Percentiles rank a stretch among this genome's conserved stretches.
phyloP scores from a whole-genome alignment of 1,140 invertebrate genomes.

The Caerostris darwini region DNA sequence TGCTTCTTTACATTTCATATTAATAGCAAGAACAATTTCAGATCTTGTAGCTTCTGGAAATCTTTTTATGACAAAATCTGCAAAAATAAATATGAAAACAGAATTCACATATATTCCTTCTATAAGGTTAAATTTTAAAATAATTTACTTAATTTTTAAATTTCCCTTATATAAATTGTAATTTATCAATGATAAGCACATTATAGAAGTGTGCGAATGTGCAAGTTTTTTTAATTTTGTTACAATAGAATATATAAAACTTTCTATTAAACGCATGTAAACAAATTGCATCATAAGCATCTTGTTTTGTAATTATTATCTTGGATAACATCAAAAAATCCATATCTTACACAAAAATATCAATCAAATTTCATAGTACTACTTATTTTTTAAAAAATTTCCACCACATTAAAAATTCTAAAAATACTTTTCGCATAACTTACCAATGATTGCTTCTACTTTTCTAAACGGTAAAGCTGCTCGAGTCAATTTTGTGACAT shows the following conservation, averaged over 20 bases:
- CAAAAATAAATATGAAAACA: background rate
- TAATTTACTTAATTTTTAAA: background rate
- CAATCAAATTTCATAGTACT: no score
- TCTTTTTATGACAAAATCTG: slow-evolving; percentile 66
- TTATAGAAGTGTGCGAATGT: no score
- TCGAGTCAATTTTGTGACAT: slow-evolving; percentile 58
- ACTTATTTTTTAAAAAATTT: background rate
- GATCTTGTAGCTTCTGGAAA: slow-evolving; percentile 41
- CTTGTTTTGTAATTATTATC: no score
- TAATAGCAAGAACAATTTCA: slow-evolving; percentile 66
- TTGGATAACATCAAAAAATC: no score
- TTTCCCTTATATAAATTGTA: no score
- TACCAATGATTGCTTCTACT: slow-evolving; percentile 67
- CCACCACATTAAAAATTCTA: background rate
- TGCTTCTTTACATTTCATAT: slow-evolving; percentile 73
- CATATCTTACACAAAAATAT: no score
- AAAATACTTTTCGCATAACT: background rate
- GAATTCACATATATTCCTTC: background rate
- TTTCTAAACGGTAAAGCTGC: slow-evolving; percentile 58
- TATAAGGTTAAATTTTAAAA: background rate
- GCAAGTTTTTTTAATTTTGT: no score
- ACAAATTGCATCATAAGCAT: no score
- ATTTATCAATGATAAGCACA: no score
- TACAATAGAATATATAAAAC: no score
- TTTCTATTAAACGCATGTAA: no score